Conservation (phyloP, 2,888 invertebrate species). For the Ecliptopera silaceata region DNA sequence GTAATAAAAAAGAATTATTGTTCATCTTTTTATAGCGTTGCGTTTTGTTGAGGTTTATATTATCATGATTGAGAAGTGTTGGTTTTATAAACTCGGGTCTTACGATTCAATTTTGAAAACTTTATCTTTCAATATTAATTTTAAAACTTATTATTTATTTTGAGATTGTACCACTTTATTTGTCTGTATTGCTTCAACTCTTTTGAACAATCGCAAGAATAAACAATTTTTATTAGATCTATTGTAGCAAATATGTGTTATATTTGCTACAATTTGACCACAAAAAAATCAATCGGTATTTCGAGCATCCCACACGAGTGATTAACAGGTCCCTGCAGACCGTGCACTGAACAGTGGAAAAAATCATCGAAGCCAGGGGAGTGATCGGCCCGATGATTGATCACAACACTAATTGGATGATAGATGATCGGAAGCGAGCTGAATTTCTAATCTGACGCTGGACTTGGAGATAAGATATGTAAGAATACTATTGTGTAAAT, state of each 20-base stretch:
- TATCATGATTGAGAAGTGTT: conserved; percentile 68
- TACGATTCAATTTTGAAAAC: not conserved
- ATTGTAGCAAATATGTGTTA: conserved; percentile 8
- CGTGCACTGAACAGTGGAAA: conserved; percentile 66
- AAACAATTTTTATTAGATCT: too few species aligned
- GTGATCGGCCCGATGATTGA: conserved; percentile 87
- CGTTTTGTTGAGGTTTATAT: conserved; percentile 77
- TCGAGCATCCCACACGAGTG: conserved; percentile 61
- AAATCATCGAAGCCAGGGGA: conserved; percentile 75
- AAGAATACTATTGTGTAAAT: too few species aligned
- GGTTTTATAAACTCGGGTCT: conserved; percentile 44
- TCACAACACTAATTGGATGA: conserved; percentile 89
- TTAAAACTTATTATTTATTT: too few species aligned
- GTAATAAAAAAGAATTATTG: conserved; percentile 83
- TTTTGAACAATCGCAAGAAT: too few species aligned
- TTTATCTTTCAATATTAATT: not conserved
- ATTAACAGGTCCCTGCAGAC: conserved; percentile 75
- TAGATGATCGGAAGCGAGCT: conserved; percentile 79
- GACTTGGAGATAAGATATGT: conserved; percentile 9
- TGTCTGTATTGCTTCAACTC: not conserved
- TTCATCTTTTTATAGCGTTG: conserved; percentile 78
- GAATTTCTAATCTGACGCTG: conserved; percentile 27
- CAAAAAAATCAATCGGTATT: conserved; percentile 42
- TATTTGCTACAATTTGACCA: conserved; percentile 6
- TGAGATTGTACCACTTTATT: not conserved